Base-by-base conservation (phyloP, 2,797 vertebrate species). In the Enoplosus armatus region DNA sequence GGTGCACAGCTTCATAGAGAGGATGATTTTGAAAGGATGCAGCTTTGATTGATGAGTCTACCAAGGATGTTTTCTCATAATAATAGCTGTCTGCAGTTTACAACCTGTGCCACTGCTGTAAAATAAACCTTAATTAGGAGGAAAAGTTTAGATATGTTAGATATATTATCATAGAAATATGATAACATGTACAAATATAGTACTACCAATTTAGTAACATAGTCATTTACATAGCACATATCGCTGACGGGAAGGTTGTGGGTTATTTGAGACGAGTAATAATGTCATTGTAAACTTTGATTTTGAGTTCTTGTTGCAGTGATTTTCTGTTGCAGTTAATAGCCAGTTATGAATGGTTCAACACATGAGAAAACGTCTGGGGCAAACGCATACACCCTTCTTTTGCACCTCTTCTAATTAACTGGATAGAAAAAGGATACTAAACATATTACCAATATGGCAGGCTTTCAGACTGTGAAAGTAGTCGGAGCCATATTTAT, bases 401-500 rank as follows among this genome's bases (percentile, higher is more conserved):
- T 74, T 37, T 77, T 29, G 50, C 15, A 72, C 24, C 4, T 59
- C 33, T 67, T 53, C 10, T 55, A 65, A 73, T 79, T 15, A 48
- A 8, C 62, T 16, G 39, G 6, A 41, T 54, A 6, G 22, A 66
- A 58, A 74, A 60, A 3, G 26, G 20, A 59, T 58, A 55, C 39
- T 65, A 55, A 54, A 51, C 50, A 54, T 39, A 61, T 72, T 53
- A 64, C 5, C 41, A 18, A 18, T 20, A 58, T 29, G 27, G 22
- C 55, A 58, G 61, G 56, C 18, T 74, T 62, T 75, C 51, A 41
- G 24, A 43, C 14, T 45, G 18, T 70, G 9, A 77, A 73, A 39
- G 54, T 41, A 26, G 50, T 59, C 51, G 3, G 27, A 58, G 55
- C 14, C 77, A 69, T 70, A 79, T 82, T 84, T 62, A 61, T 72